phyloP scores from a whole-genome alignment of 2,888 invertebrate species.

The Apoda limacodes region DNA sequence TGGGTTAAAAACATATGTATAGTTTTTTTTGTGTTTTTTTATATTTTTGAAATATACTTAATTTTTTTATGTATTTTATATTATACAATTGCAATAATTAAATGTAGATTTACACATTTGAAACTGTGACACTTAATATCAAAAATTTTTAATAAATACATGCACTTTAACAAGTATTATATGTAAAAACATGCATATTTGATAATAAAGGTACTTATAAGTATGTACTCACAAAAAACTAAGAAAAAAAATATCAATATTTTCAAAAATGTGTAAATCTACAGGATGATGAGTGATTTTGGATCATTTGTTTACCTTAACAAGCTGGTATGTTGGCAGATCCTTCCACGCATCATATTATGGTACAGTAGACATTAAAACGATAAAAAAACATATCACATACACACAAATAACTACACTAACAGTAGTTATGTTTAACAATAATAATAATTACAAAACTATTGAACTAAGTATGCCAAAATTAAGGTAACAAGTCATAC shows the following conservation, averaged over 20 bases:
- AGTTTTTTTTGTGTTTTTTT: no score
- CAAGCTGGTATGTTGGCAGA: slow-evolving; percentile 75
- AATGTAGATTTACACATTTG: slow-evolving; percentile 61
- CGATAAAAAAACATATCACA: slow-evolving; percentile 66
- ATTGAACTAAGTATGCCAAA: no score
- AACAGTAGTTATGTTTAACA: slow-evolving; percentile 20
- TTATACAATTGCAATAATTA: slow-evolving; percentile 16
- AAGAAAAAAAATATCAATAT: neutral
- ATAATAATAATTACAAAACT: no score
- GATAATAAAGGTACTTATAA: no score
- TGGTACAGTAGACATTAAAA: slow-evolving; percentile 66
- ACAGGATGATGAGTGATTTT: slow-evolving; percentile 46
- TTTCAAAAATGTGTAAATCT: slow-evolving; percentile 56
- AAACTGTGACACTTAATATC: no score
- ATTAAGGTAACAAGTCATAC: no score
- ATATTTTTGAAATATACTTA: no score
- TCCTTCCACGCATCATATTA: slow-evolving; percentile 71
- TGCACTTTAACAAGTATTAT: no score
- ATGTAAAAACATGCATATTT: no score
- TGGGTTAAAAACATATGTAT: no score
- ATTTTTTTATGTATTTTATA: slow-evolving; percentile 12
- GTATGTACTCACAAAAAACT: neutral
- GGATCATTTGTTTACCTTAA: slow-evolving; percentile 69
- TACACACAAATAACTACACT: slow-evolving; percentile 55
- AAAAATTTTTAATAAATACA: no score